Evolutionary conservation across 2,888 invertebrate species (phyloP), one percentile per base, ranked within the genome.

Genomic region (Epistrophe eligans): DNA sequence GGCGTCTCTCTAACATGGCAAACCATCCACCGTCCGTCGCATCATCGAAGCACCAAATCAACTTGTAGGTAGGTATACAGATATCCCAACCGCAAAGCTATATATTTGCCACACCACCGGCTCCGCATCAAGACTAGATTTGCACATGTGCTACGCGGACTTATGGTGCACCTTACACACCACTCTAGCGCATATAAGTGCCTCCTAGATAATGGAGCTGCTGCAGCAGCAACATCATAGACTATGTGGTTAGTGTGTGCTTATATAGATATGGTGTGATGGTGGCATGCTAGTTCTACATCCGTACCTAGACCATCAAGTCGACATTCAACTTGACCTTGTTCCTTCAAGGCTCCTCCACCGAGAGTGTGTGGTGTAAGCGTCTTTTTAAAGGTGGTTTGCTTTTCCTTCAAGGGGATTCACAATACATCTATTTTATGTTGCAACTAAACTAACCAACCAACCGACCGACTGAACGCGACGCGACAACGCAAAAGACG

Each of bases 251-350:
- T 48, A 60, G 43, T 17, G 24, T 24, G 11, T 64, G 24, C 24
- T 2, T 24, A 24, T 24, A 24, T 24, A 24, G 24, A 64, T 48
- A 13, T n/a, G 32, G 35, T 67, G 50, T 50, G 67, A 50, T 64
- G 64, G 58, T 43, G 58, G 67, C 67, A 50, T 80, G 58, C 52
- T 80, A 60, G 80, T 74, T 80, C 80, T 80, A 80, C 73, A 87
- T 83, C 76, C 76, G 79, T 71, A 55, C 83, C 67, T 83, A 87
- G 83, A 83, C 48, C 79, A n/a, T n/a, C n/a, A 87, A 76, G 82
- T 70, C 83, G 83, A 87, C 83, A 87, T 87, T 87, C 83, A 87
- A 87, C 87, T 87, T 87, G 87, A 87, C 87, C 87, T 87, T 87
- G 87, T 87, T 87, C 87, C 79, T 71, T 73, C 40, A 62, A 50